Evolutionary conservation across 2,888 invertebrate species (phyloP), one percentile per base, ranked within the genome.

Genomic region (Stomorhina lunata): DNA sequence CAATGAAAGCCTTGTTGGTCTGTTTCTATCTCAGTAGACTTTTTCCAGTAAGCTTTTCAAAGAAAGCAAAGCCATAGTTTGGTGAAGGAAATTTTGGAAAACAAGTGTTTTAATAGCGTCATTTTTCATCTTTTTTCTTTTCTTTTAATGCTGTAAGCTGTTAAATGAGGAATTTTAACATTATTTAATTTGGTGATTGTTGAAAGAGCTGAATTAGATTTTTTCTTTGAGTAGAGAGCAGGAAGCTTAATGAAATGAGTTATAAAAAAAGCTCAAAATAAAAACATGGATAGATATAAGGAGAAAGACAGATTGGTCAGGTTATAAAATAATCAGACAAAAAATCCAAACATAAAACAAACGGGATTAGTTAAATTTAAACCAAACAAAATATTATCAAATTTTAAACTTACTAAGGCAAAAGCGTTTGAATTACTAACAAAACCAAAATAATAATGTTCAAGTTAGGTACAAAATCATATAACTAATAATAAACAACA

Each of bases 161-260:
- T 55, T 82, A 80, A 80, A 87, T 89, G 89, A 89, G 89, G 89
- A 89, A 85, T 88, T 85, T 81, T 48, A 86, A 88, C 87, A 88
- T 88, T 88, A 86, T 85, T 81, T 68, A 84, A 71, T 86, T 87
- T 88, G 89, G 89, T 88, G 86, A 88, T 89, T 89, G 89, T 89
- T 89, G 89, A 89, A 89, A 89, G 88, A 89, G 89, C 89, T 89
- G 87, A 89, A 89, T 89, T 89, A 89, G 89, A 85, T 86, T 80
- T 79, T 79, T 72, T 66, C 37, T 65, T 66, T 76, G 20, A 76
- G 48, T 68, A 68, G 68, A 40, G 20, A 78, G 78, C 75, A 32
- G 79, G 25, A 76, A 79, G 82, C 79, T 66, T 66, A 65, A 71
- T 78, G 78, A 75, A 72, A 65, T 75, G 79, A 69, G 12, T 45